Conservation (phyloP, 1,140 invertebrate species). For the Sycobia sp. region DNA sequence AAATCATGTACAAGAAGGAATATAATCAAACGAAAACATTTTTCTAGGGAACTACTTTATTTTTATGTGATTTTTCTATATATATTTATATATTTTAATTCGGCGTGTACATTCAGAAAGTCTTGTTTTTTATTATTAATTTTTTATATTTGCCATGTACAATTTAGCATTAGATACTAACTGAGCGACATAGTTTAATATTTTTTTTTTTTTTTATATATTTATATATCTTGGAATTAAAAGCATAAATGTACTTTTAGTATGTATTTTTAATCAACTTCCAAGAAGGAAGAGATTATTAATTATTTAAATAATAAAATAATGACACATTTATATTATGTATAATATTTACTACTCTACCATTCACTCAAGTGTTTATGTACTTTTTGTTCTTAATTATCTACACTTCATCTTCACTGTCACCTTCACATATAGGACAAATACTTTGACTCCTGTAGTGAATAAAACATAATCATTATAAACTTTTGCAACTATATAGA, state of each 20-base stretch:
- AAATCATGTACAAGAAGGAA: conserved; percentile 1
- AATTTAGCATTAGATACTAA: conserved; percentile 14
- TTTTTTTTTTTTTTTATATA: conserved; percentile 7
- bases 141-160: conserved; percentile 11
- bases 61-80: conserved; percentile 25
- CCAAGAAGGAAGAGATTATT: conserved; percentile 32
- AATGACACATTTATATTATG: conserved; percentile 18
- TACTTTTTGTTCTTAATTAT: conserved; percentile 2
- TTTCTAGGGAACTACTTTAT: conserved; percentile 12
- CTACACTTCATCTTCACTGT: conserved; percentile 9
- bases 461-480: too few relatives aligned
- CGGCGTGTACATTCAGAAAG: conserved; percentile 21
- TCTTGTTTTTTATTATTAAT: conserved; percentile 30
- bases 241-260: conserved; percentile 7
- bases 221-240: conserved; percentile 14
- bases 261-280: too few relatives aligned
- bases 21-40: background rate
- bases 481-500: too few relatives aligned
- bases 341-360: background rate
- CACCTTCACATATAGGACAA: conserved; percentile 15
- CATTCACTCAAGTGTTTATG: background rate
- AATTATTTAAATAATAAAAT: conserved; percentile 28
- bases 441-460: background rate
- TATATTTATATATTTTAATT: conserved; percentile 15
- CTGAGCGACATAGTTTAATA: conserved; percentile 21